Base-by-base conservation (phyloP, 1,140 invertebrate genomes). In the Penaeus japonicus region DNA sequence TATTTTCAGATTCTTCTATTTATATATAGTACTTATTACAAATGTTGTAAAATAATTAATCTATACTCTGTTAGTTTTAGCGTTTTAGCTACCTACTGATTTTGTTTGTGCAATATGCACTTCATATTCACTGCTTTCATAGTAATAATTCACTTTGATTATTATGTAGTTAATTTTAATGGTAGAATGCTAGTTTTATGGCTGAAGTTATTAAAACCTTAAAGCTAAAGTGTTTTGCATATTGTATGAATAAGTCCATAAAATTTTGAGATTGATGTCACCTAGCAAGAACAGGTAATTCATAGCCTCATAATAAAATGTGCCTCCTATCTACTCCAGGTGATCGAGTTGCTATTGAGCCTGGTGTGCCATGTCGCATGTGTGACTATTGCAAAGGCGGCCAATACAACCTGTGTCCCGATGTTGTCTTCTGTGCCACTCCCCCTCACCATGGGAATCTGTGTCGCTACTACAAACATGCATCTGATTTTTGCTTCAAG, bases 401-500 rank as follows among this genome's bases (percentile, higher is more conserved):
- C 32, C 93, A 94, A 65, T 99, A 99, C 93, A 98, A 99, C 93
- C 93, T 99, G 24, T 99, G 98, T 91, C 93, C 94, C 0, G 95
- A 97, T 47, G 96, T 99, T 85, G 91, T 94, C 47, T 99, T 98
- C 93, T 97, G 96, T 92, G 97, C 98, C 18, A 98, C 98, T 0
- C 98, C 97, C 3, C 97, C 97, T 0, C 92, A 95, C 81, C 95
- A 99, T 93, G 98, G 98, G 75, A 98, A 96, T 92, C 93, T 99
- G 5, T 94, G 94, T 75, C 94, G 96, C 91, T 99, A 95, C 92
- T 98, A 98, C 92, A 95, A 95, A 62, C 97, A 98, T 91, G 95
- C 96, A 27, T 97, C 97, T 27, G 97, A 98, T 93, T 99, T 98
- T 92, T 98, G 97, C 92, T 97, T 95, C 94, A 98, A 97, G 88